These are phyloP conservation scores for Alces alces DNA, from an alignment of 2,113 vertebrate genomes.

Conservation along the genomic window DNA sequence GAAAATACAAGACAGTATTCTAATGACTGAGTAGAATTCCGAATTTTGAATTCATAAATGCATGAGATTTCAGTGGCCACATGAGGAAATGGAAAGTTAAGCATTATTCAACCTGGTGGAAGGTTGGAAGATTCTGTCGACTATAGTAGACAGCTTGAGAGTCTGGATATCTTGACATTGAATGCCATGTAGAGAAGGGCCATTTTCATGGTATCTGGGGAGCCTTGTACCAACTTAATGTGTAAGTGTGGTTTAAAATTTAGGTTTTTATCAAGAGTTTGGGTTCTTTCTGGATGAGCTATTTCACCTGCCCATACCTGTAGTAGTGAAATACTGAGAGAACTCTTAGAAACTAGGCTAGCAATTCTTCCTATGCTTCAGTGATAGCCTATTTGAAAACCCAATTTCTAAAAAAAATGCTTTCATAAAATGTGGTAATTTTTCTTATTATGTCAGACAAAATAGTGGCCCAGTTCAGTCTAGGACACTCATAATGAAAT, in stretches of 20 bases:
- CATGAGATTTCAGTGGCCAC: neutral
- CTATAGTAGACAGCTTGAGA: neutral
- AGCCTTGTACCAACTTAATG: neutral
- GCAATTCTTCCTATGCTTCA: conserved; percentile 12
- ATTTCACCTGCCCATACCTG: neutral
- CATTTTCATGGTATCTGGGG: neutral
- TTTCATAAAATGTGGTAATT: conserved; percentile 6
- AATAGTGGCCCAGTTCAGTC: neutral
- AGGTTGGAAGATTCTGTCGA: neutral
- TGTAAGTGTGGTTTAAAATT: neutral
- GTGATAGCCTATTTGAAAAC: conserved; percentile 5
- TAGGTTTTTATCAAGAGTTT: neutral
- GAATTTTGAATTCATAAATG: neutral
- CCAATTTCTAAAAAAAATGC: neutral
- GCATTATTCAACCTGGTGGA: neutral
- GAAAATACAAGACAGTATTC: neutral
- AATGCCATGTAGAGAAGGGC: neutral
- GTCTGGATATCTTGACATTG: neutral
- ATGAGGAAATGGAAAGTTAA: neutral
- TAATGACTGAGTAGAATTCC: neutral
- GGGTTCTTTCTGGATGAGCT: neutral
- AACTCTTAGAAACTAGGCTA: neutral
- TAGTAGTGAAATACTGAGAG: conserved; percentile 14
- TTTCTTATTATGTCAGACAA: conserved; percentile 3
- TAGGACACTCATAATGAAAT: neutral